Percentiles rank a stretch among this genome's conserved stretches.
These are phyloP conservation scores for Neodiprion lecontei DNA, from an alignment of 1,140 invertebrate species.

Conservation along the genomic window DNA sequence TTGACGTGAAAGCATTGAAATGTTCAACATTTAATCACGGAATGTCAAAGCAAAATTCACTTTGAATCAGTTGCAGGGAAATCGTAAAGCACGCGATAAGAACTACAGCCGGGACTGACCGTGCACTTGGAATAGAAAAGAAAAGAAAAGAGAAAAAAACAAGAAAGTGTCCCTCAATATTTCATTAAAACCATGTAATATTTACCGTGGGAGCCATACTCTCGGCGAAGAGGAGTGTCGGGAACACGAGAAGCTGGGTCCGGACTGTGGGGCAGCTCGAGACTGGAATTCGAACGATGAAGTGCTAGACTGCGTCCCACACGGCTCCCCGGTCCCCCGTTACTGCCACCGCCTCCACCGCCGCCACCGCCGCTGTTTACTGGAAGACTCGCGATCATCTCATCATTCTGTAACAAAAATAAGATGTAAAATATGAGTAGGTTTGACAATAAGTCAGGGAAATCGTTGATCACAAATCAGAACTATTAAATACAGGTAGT, in stretches of 20 bases:
- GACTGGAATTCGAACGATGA: conserved; percentile 73
- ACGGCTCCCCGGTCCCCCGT: conserved; percentile 46
- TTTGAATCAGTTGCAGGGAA: too few species aligned
- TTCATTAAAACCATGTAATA: conserved; percentile 5
- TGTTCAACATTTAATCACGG: too few species aligned
- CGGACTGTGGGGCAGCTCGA: conserved; percentile 69
- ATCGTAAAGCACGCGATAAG: too few species aligned
- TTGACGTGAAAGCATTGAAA: too few species aligned
- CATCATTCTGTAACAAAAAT: conserved; percentile 53
- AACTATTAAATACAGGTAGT: too few species aligned
- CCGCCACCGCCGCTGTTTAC: conserved; percentile 44
- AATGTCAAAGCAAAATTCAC: too few species aligned
- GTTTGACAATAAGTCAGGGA: too few species aligned
- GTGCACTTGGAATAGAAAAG: conserved; percentile 5
- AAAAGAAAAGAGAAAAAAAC: conserved; percentile 6
- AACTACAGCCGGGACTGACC: too few species aligned
- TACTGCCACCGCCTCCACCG: conserved; percentile 35
- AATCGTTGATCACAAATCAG: too few species aligned
- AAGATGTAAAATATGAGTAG: neutral
- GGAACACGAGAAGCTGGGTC: conserved; percentile 52
- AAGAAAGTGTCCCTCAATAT: neutral
- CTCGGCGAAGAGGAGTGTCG: conserved; percentile 56
- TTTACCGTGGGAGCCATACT: conserved; percentile 60
- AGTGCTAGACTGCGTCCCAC: conserved; percentile 55
- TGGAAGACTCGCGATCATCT: conserved; percentile 59